Evolutionary conservation across 1,140 invertebrate genomes (phyloP), one percentile per base, ranked within the genome.

Genomic region (Calephelis nemesis): DNA sequence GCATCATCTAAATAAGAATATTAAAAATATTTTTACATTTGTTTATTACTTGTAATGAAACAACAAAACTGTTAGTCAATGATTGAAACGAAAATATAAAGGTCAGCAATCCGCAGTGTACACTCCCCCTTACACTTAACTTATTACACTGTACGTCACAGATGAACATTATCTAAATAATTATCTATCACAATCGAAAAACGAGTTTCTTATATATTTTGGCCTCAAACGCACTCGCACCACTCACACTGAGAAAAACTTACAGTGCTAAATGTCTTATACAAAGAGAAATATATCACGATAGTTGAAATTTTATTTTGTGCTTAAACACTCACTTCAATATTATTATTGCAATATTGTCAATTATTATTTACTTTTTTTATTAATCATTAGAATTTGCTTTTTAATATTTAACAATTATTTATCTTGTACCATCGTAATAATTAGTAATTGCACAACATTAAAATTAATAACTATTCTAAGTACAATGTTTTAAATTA

Each of bases 371-470:
- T 30, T 30, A 30, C 15, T 30, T 30, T 30, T 30, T 30, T 30
- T 30, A 30, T 30, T 39, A 39, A 58, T 39, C 10, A 30, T 58
- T 58, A 58, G 54, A 58, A 39, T 58, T 58, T 39, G 15, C 54
- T 30, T 58, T 39, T 52, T 58, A 7, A 7, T 45, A 45, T 6
- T 7, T 39, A 58, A 58, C 30, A 58, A 58, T 30, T 7, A 58
- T 58, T 54, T 58, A 39, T 12, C 19, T 58, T 58, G 54, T 58
- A 58, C 54, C 54, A 58, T 58, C 54, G 11, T 58, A 58, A 58
- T 58, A 58, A 58, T 58, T 58, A 58, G 15, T 58, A 58, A 58
- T 58, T 58, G 54, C 54, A 58, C 54, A 58, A 58, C 54, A 39
- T 58, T 58, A 58, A 58, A 39, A 58, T 58, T 30, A 58, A 58